Base-by-base conservation (phyloP, 2,113 vertebrate species). In the Carassius carassius region DNA sequence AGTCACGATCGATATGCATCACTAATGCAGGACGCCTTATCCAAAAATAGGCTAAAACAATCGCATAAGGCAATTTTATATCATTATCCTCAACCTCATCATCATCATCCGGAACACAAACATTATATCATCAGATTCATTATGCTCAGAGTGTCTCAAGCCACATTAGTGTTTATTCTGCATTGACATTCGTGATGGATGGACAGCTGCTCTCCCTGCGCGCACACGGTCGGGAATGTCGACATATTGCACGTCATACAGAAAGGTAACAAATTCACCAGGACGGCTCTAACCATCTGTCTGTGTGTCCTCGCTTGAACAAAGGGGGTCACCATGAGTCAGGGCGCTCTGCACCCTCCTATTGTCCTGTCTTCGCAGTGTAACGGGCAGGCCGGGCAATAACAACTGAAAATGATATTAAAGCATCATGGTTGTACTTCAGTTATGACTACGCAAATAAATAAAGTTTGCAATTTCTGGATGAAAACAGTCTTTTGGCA, bases 251-350 rank as follows among this genome's bases (percentile, higher is more conserved):
- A 95, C 93, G 93, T 96, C 95, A 95, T 87, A 92, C 89, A 92
- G 92, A 95, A 96, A 97, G 95, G 96, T 96, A 96, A 95, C 95
- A 95, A 95, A 96, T 95, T 95, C 92, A 91, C 92, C 95, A 94
- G 94, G 93, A 94, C 92, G 92, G 93, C 93, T 89, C 93, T 91
- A 81, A 92, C 96, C 96, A 97, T 97, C 96, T 97, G 97, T 97
- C 95, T 95, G 94, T 89, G 81, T 58, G 91, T 93, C 90, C 81
- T 49, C 29, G 86, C 88, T 0, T 87, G 93, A 92, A 97, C 94
- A 96, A 97, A 95, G 91, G 85, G 89, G 93, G 93, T 93, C 92
- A 92, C 91, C 88, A 88, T 90, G 79, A 76, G 86, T 89, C 90
- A 11, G 88, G 5, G 91, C 87, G 89, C 86, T 90, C 90, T 91